These are phyloP conservation scores for Platycercus adscitus DNA, from an alignment of 2,113 vertebrate genomes.

Conservation along the genomic window DNA sequence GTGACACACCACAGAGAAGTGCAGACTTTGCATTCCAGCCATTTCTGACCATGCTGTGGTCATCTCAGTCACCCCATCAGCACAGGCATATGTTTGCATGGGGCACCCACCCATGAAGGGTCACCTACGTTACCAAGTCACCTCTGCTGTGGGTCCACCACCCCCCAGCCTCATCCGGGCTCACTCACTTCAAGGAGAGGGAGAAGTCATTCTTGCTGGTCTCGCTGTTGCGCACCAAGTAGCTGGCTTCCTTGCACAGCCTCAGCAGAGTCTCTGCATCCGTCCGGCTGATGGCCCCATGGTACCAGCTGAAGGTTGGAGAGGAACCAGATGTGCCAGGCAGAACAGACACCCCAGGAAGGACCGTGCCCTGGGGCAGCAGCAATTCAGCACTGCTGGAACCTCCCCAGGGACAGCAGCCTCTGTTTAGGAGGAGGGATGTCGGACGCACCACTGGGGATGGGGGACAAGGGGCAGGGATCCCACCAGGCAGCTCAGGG, in stretches of 20 bases:
- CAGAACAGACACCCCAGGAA: accelerated
- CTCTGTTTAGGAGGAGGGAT: accelerated
- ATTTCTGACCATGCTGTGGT: background rate
- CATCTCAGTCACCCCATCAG: accelerated
- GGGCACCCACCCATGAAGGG: accelerated
- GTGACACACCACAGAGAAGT: background rate
- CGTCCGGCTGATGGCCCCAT: slow-evolving; percentile 94
- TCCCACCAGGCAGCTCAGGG: background rate
- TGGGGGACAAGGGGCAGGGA: background rate
- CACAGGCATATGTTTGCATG: accelerated
- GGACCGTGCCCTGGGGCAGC: background rate
- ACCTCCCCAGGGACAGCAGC: background rate
- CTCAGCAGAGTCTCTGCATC: slow-evolving; percentile 93
- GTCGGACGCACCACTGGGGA: accelerated
- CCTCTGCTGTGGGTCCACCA: background rate
- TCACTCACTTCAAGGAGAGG: slow-evolving; percentile 96
- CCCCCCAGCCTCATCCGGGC: accelerated
- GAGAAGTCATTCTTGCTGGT: slow-evolving; percentile 99
- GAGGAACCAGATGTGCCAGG: background rate
- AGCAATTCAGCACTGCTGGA: background rate
- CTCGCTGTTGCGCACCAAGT: slow-evolving; percentile 98
- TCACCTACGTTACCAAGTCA: accelerated
- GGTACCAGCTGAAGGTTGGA: slow-evolving; percentile 89
- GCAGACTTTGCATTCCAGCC: background rate
- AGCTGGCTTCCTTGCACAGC: slow-evolving; percentile 97